These are phyloP conservation scores for western clawed frog (Xenopus tropicalis) DNA, from an alignment of 2,113 vertebrate genomes.

Conservation along the genomic window DNA sequence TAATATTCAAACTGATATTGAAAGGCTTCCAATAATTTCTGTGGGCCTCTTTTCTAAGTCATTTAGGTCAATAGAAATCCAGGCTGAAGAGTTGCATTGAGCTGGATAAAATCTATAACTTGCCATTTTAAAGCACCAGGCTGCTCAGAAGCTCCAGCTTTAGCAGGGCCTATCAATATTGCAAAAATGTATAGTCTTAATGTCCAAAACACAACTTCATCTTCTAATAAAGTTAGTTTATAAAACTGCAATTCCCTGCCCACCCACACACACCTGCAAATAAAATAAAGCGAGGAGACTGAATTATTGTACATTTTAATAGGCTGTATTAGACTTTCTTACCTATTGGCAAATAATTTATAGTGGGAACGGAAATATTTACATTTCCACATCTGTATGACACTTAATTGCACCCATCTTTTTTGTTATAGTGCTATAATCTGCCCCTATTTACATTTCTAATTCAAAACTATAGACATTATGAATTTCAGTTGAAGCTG, in stretches of 20 bases:
- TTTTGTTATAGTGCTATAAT: too few species aligned
- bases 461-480: neutral
- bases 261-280: too few species aligned
- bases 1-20: slow-evolving; percentile 35
- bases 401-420: too few species aligned
- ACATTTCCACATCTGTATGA: too few species aligned
- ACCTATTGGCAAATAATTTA: too few species aligned
- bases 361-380: too few species aligned
- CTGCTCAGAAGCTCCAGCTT: slow-evolving; percentile 23
- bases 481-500: too few species aligned
- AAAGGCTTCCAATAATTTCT: slow-evolving; percentile 25
- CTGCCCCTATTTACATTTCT: slow-evolving; percentile 28
- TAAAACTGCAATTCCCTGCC: neutral
- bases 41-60: slow-evolving; percentile 15
- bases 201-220: slow-evolving; percentile 24
- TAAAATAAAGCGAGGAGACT: neutral
- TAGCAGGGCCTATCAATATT: slow-evolving; percentile 30
- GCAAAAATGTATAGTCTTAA: slow-evolving; percentile 1
- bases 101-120: slow-evolving; percentile 38
- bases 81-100: slow-evolving; percentile 26
- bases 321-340: slow-evolving; percentile 2
- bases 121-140: slow-evolving; percentile 37
- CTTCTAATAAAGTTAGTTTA: slow-evolving; percentile 12
- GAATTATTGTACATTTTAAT: slow-evolving; percentile 7
- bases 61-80: slow-evolving; percentile 34